A percentile compares a stretch with the other conserved stretches of the same genome.
Conservation (phyloP, 2,797 vertebrate genomes). For the Melanogrammus aeglefinus region DNA sequence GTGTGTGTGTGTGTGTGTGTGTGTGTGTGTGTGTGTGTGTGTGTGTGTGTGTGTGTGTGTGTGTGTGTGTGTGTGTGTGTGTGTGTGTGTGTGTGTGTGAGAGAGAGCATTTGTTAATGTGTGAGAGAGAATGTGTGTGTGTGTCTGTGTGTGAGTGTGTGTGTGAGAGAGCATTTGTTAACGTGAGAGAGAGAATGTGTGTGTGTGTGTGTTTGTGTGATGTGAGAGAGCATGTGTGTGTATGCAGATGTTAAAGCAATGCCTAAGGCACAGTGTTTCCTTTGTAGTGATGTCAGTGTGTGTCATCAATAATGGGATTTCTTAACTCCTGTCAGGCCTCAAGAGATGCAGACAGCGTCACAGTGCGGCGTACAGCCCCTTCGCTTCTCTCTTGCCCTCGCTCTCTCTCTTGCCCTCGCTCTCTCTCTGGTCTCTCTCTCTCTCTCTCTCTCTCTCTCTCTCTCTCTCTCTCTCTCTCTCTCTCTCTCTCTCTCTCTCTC, state of each 20-base stretch:
- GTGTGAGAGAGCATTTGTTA: too few relatives aligned
- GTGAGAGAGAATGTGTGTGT: too few relatives aligned
- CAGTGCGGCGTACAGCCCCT: not conserved
- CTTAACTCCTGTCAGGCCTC: constrained; percentile 11
- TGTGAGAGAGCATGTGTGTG: not conserved
- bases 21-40: not conserved
- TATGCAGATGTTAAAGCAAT: not conserved
- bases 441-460: not conserved
- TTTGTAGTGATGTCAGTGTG: constrained; percentile 18
- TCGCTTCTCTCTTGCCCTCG: not conserved
- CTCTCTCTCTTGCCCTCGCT: not conserved
- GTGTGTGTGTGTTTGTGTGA: not conserved
- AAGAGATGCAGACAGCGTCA: constrained; percentile 6
- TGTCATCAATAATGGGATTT: constrained; percentile 22
- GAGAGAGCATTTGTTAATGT: too few relatives aligned
- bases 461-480: not conserved
- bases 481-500: not conserved
- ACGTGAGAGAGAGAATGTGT: not conserved
- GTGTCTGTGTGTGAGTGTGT: too few relatives aligned
- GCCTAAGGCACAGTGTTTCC: constrained; percentile 18
- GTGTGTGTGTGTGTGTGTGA: too few relatives aligned
- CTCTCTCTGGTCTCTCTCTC: not conserved
- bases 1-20: too few relatives aligned
- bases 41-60: not conserved
- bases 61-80: too few relatives aligned